Base-by-base conservation (phyloP, 2,113 vertebrate genomes). In the Ameiurus melas region DNA sequence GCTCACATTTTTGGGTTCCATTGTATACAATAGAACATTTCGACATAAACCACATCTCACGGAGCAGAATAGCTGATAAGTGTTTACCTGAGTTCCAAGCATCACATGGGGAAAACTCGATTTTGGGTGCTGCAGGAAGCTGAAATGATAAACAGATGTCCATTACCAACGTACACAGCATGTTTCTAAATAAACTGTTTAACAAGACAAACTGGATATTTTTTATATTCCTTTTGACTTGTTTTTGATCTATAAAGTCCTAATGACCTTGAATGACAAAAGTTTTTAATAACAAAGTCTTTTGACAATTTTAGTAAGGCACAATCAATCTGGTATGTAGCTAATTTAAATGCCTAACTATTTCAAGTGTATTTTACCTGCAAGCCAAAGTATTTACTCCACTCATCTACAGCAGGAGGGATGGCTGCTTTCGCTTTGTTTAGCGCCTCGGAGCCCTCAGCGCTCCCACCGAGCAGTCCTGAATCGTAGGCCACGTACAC, bases 31-130 rank as follows among this genome's bases (percentile, higher is more conserved):
- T 9, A 33, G 58, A 55, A 84, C 3, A 33, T 33, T 9, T 20
- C 0, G 4, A 68, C 25, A 33, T 53, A 19, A 36, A 3, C 22
- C 55, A 75, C 20, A 66, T 60, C 19, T 17, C 43, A 81, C 4
- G 55, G 39, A 64, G 64, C 51, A 43, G 25, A 22, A 89, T 93
- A 16, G 43, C 22, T 51, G 20, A 55, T 19, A 10, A 14, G 1
- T 12, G 36, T 64, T 95, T 95, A 99, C 97, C 98, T 93, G 96
- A 97, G 89, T 99, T 98, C 98, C 98, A 99, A 1, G 94, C 58
- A 19, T 97, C 90, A 0, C 95, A 93, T 4, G 96, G 86, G 7
- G 96, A 95, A 82, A 99, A 97, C 81, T 97, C 96, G 62, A 99
- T 88, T 91, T 95, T 96, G 33, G 97, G 97, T 87, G 95, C 75